These are phyloP conservation scores for Neopipo cinnamomea DNA, from an alignment of 2,113 vertebrate species.

Conservation along the genomic window DNA sequence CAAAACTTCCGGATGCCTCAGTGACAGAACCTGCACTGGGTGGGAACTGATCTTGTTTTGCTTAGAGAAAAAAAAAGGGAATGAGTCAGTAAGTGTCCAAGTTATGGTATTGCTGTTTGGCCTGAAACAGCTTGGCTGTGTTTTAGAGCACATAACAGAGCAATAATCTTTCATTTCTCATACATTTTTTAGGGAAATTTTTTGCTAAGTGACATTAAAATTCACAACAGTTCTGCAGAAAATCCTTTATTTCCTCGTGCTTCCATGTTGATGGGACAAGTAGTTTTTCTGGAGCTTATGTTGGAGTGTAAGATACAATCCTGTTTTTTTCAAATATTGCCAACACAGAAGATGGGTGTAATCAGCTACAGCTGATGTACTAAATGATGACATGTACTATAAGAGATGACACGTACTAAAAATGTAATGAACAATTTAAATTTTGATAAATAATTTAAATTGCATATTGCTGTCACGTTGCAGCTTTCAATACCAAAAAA, in stretches of 20 bases:
- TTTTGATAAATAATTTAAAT: background rate
- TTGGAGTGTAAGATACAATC: background rate
- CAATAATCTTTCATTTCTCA: background rate
- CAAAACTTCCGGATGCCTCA: background rate
- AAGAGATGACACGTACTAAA: background rate
- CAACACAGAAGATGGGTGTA: background rate
- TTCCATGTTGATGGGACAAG: background rate
- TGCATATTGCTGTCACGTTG: background rate
- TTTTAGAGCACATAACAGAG: background rate
- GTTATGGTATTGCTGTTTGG: background rate
- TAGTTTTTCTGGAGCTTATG: background rate
- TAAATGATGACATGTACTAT: too few species aligned
- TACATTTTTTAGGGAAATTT: background rate
- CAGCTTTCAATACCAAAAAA: accelerated
- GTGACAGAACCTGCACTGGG: background rate
- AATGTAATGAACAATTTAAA: background rate
- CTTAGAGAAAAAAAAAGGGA: background rate
- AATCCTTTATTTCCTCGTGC: background rate
- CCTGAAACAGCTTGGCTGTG: background rate
- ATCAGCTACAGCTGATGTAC: background rate
- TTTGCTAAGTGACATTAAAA: background rate
- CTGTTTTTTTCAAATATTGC: background rate
- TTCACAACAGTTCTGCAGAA: background rate
- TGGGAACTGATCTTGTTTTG: background rate
- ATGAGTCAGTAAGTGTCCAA: background rate